Conservation (phyloP, 2,888 invertebrate genomes). For the Drosophila suboccidentalis region DNA sequence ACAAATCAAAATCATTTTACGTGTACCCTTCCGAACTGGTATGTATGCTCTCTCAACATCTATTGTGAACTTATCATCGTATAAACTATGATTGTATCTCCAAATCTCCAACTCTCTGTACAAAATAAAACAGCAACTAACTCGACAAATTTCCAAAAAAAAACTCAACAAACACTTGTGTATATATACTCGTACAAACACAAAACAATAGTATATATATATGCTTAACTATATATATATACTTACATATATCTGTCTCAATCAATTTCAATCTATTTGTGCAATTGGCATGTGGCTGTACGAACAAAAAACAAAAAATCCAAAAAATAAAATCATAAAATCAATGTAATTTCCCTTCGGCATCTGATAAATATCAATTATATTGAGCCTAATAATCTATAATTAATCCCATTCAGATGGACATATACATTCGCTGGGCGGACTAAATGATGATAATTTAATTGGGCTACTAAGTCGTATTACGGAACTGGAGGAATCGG, state of each 20-base stretch:
- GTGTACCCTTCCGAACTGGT: slow-evolving; percentile 81
- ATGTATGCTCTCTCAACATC: slow-evolving; percentile 71
- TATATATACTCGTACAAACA: slow-evolving; percentile 57
- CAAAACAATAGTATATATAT: slow-evolving; percentile 17
- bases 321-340: slow-evolving; percentile 23
- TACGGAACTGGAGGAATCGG: slow-evolving; percentile 97
- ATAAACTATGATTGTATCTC: slow-evolving; percentile 26
- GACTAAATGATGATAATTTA: slow-evolving; percentile 93
- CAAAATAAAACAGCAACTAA: slow-evolving; percentile 8
- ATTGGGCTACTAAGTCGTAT: slow-evolving; percentile 93
- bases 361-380: not conserved
- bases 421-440: slow-evolving; percentile 93
- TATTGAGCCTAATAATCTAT: slow-evolving; percentile 6
- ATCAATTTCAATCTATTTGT: slow-evolving; percentile 70
- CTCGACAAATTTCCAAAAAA: slow-evolving; percentile 1
- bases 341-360: slow-evolving; percentile 26
- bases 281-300: slow-evolving; percentile 78
- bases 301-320: slow-evolving; percentile 29
- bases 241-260: slow-evolving; percentile 35
- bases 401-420: slow-evolving; percentile 87
- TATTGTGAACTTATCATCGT: slow-evolving; percentile 45
- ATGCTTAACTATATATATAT: slow-evolving; percentile 1
- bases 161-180: slow-evolving; percentile 49
- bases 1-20: slow-evolving; percentile 67
- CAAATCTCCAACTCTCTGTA: slow-evolving; percentile 3